Percentiles rank a stretch among this genome's conserved stretches.
phyloP scores from a whole-genome alignment of 2,797 vertebrate species.

The Pseudochirops corinnae region DNA sequence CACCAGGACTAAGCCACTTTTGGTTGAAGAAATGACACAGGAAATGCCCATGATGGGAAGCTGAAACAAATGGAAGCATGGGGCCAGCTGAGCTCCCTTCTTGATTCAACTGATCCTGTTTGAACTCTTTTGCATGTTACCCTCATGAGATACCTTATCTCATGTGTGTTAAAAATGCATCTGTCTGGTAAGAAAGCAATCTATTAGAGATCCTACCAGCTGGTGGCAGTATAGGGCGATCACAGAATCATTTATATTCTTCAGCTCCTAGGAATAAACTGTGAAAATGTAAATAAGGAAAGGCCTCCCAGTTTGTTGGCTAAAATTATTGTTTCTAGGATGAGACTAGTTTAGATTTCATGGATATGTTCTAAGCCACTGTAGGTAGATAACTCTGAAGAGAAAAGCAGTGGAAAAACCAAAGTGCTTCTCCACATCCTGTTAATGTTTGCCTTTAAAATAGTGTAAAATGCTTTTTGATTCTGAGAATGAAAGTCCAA shows the following conservation, averaged over 20 bases:
- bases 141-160: neutral
- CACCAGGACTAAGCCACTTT: neutral
- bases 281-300: neutral
- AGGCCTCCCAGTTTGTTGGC: neutral
- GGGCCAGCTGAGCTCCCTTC: neutral
- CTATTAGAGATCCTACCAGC: neutral
- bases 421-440: neutral
- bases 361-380: neutral
- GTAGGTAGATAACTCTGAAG: neutral
- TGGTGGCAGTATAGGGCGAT: slow-evolving; percentile 1
- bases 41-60: neutral
- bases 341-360: neutral
- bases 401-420: neutral
- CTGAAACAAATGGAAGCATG: neutral
- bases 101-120: neutral
- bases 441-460: neutral
- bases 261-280: neutral
- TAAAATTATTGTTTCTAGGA: neutral
- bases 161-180: neutral
- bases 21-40: neutral
- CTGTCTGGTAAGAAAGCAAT: neutral
- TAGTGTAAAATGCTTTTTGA: neutral
- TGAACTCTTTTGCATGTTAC: neutral
- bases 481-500: neutral
- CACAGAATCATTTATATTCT: neutral